Percentiles rank a stretch among this genome's conserved stretches.
Evolutionary conservation across 2,113 vertebrate genomes (phyloP).

Genomic region (Hipposideros armiger): DNA sequence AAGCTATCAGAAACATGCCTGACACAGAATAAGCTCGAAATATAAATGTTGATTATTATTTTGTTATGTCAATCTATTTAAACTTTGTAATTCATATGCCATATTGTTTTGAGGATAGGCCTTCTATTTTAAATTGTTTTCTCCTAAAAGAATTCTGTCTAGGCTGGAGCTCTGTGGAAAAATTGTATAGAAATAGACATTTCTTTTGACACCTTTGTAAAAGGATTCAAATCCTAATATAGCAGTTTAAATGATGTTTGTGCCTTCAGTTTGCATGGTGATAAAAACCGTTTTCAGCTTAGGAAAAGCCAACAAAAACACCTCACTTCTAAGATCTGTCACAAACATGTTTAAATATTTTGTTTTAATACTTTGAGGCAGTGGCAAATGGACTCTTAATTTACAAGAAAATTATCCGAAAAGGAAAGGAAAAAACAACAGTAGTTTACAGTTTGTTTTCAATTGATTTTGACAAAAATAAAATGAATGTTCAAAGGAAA

Average conservation of each 20-base stretch:
- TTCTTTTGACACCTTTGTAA: neutral
- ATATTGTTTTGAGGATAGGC: neutral
- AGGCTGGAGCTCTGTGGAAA: slow-evolving; percentile 15
- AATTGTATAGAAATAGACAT: neutral
- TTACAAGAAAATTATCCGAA: slow-evolving; percentile 22
- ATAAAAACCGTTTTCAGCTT: slow-evolving; percentile 25
- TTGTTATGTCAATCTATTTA: slow-evolving; percentile 29
- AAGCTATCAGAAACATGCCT: neutral
- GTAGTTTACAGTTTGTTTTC: slow-evolving; percentile 59
- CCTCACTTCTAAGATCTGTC: neutral
- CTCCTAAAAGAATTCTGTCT: neutral
- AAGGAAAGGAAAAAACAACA: neutral
- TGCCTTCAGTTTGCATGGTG: neutral
- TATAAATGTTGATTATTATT: slow-evolving; percentile 11
- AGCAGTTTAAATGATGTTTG: neutral
- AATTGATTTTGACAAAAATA: slow-evolving; percentile 61
- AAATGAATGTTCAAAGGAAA: slow-evolving; percentile 57
- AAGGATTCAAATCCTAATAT: neutral
- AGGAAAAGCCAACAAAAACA: slow-evolving; percentile 20
- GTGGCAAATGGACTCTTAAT: neutral
- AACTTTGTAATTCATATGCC: neutral
- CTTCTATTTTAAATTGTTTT: slow-evolving; percentile 26
- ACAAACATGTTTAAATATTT: slow-evolving; percentile 28
- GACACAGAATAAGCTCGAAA: neutral
- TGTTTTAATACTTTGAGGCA: slow-evolving; percentile 46